Conservation (phyloP, 2,113 vertebrate genomes). For the Macquaria australasica region DNA sequence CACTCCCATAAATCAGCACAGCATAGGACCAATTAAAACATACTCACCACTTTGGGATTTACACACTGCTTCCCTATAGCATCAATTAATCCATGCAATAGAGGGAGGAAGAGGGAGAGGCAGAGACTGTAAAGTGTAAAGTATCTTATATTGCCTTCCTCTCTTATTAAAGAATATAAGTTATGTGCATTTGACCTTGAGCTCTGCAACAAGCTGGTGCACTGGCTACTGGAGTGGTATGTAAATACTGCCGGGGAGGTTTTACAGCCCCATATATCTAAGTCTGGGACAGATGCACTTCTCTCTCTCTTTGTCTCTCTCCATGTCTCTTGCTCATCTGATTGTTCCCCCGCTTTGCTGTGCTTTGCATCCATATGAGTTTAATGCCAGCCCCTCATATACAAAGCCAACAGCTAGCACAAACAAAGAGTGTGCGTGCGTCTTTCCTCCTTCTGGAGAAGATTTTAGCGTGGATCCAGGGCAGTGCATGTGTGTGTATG, state of each 20-base stretch:
- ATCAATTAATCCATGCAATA: constrained; percentile 72
- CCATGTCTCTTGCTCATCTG: constrained; percentile 35
- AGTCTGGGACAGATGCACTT: constrained; percentile 28
- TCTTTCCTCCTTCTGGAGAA: constrained; percentile 27
- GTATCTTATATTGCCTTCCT: constrained; percentile 30
- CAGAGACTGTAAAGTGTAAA: constrained; percentile 28
- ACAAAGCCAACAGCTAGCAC: constrained; percentile 20
- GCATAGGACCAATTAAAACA: constrained; percentile 69
- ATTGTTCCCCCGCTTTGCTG: constrained; percentile 49
- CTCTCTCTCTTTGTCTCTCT: constrained; percentile 36
- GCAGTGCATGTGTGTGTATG: background rate
- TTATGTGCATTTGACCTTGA: constrained; percentile 80
- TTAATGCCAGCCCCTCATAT: constrained; percentile 38
- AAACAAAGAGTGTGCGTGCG: constrained; percentile 21
- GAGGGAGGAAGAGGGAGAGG: constrained; percentile 20
- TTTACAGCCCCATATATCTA: constrained; percentile 76
- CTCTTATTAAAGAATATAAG: constrained; percentile 63
- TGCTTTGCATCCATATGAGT: constrained; percentile 71
- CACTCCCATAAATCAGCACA: constrained; percentile 41
- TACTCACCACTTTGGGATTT: constrained; percentile 67
- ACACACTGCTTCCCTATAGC: constrained; percentile 63
- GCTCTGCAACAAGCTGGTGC: constrained; percentile 59
- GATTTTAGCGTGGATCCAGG: constrained; percentile 25
- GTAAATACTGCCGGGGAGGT: constrained; percentile 67
- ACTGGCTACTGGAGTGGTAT: constrained; percentile 56